phyloP scores from a whole-genome alignment of 2,888 invertebrate genomes.

The Drosophila antonietae region DNA sequence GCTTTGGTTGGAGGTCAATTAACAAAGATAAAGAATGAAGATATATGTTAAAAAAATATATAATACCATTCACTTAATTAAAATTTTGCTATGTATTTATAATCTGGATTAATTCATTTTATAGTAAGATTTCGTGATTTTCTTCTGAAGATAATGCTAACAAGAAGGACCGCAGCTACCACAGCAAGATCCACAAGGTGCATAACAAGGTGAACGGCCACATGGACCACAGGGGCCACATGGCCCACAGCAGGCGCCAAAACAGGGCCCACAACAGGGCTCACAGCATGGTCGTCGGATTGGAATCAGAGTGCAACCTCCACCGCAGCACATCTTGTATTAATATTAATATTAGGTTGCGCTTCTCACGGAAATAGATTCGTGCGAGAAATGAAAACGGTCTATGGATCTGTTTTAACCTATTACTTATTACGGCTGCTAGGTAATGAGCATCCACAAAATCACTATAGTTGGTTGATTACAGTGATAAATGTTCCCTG shows the following conservation, averaged over 20 bases:
- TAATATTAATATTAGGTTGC: not conserved
- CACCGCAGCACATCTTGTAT: slow-evolving; percentile 13
- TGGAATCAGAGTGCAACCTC: slow-evolving; percentile 11
- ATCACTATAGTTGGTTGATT: too few relatives aligned
- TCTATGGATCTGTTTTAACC: not conserved
- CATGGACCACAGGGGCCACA: slow-evolving; percentile 18
- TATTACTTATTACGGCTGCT: not conserved
- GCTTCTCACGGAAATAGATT: not conserved
- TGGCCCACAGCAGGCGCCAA: slow-evolving; percentile 10
- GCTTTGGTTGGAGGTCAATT: slow-evolving; percentile 1
- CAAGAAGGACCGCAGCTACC: slow-evolving; percentile 16
- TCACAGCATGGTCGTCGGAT: slow-evolving; percentile 20
- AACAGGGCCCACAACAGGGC: slow-evolving; percentile 28
- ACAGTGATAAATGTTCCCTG: not conserved
- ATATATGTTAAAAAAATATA: too few relatives aligned
- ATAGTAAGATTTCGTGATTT: not conserved
- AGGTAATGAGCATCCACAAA: not conserved
- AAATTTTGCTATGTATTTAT: not conserved
- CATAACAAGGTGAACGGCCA: slow-evolving; percentile 12
- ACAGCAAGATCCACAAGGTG: slow-evolving; percentile 10
- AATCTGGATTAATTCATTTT: not conserved
- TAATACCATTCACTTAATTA: not conserved
- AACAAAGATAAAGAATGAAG: not conserved
- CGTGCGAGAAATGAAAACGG: not conserved
- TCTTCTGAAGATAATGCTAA: not conserved